phyloP scores from a whole-genome alignment of 2,797 vertebrate genomes.

The Lepus oiostolus region DNA sequence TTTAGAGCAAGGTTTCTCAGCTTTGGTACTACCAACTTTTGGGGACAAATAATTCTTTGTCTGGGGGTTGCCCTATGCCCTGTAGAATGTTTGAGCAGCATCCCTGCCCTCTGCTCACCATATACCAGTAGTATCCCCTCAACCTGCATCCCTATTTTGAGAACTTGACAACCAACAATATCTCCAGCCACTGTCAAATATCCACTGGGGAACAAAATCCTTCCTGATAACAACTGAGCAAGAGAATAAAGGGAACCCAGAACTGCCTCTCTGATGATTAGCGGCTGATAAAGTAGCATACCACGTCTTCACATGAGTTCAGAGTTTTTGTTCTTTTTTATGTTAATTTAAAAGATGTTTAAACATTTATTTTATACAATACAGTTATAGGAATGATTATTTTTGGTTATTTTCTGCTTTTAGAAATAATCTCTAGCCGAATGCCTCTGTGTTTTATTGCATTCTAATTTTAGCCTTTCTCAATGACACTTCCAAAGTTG shows the following conservation, averaged over 20 bases:
- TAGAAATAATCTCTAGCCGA: neutral
- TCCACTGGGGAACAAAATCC: neutral
- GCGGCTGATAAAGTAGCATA: neutral
- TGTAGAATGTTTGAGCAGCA: neutral
- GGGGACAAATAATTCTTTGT: neutral
- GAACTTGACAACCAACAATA: neutral
- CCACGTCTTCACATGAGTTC: neutral
- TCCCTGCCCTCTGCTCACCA: neutral
- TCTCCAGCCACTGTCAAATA: neutral
- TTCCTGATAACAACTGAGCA: neutral
- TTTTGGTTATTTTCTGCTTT: neutral
- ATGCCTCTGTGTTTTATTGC: neutral
- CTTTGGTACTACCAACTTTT: neutral
- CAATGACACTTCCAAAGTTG: neutral
- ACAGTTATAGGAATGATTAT: neutral
- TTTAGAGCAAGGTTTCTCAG: neutral
- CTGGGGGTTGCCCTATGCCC: neutral
- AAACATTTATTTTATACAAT: neutral
- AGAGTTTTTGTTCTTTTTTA: neutral
- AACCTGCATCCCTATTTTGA: too few relatives aligned
- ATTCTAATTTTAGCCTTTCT: slow-evolving; percentile 6
- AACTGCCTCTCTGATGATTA: neutral
- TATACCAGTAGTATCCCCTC: neutral
- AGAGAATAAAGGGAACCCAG: neutral
- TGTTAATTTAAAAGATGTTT: neutral